phyloP scores from a whole-genome alignment of 1,140 invertebrate species.

The Kradibia gibbosae region DNA sequence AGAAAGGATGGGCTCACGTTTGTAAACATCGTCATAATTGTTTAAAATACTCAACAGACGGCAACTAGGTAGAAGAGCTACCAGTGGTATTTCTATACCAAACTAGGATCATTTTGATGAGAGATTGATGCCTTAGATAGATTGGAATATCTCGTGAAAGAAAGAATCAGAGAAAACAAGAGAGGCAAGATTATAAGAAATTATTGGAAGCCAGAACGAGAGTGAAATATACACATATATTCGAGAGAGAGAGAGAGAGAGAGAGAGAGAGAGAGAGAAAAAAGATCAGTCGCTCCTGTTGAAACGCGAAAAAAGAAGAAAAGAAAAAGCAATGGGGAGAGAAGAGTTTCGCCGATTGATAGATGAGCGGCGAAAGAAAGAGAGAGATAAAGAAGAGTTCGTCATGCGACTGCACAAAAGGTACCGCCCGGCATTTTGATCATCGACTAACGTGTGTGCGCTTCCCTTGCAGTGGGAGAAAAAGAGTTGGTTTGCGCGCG shows the following conservation, averaged over 20 bases:
- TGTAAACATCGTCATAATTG: too few relatives aligned
- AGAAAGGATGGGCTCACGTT: too few relatives aligned
- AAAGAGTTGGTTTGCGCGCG: slow-evolving; percentile 2
- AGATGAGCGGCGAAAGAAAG: background rate
- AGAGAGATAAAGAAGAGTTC: slow-evolving; percentile 40
- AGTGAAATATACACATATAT: background rate
- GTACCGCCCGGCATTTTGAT: slow-evolving; percentile 71
- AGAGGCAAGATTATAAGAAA: slow-evolving; percentile 47
- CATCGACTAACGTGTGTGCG: slow-evolving; percentile 61
- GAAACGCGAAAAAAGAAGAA: slow-evolving; percentile 13
- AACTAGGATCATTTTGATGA: slow-evolving; percentile 61
- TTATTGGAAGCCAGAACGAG: slow-evolving; percentile 21
- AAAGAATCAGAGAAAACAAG: slow-evolving; percentile 34
- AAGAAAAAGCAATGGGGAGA: background rate
- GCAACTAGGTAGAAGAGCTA: too few relatives aligned
- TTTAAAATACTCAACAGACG: too few relatives aligned
- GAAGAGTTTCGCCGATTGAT: slow-evolving; percentile 54
- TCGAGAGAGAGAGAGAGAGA: background rate
- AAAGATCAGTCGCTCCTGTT: slow-evolving; percentile 17
- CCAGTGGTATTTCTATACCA: too few relatives aligned
- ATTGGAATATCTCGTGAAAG: background rate
- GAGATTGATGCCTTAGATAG: slow-evolving; percentile 67
- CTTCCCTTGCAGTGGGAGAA: background rate
- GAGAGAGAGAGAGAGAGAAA: background rate
- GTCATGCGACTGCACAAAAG: slow-evolving; percentile 65